These are phyloP conservation scores for Apogon hyalosoma DNA, from an alignment of 2,797 vertebrate species.

Conservation along the genomic window DNA sequence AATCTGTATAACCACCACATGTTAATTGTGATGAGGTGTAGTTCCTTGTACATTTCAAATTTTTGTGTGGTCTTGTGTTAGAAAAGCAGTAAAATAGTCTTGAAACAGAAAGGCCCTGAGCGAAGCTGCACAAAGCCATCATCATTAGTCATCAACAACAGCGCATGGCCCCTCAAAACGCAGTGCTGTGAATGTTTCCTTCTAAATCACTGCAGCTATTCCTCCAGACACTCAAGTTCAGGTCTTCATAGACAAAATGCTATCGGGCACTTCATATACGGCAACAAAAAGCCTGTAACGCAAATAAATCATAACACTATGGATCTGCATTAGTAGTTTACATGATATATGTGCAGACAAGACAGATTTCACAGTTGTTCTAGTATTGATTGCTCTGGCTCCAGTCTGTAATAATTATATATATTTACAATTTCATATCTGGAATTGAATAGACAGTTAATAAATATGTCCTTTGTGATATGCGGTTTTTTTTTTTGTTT, in stretches of 20 bases:
- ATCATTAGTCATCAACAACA: constrained; percentile 61
- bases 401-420: constrained; percentile 17
- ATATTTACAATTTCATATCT: neutral
- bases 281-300: constrained; percentile 31
- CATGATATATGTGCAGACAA: constrained; percentile 6
- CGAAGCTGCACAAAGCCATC: constrained; percentile 43
- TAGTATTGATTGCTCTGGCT: constrained; percentile 29
- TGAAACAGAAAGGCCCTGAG: constrained; percentile 24
- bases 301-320: constrained; percentile 20
- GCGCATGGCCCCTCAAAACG: constrained; percentile 37
- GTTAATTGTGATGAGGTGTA: constrained; percentile 23
- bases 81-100: constrained; percentile 21
- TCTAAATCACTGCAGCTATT: constrained; percentile 54
- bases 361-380: constrained; percentile 7
- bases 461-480: neutral
- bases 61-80: neutral
- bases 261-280: constrained; percentile 35
- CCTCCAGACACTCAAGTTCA: constrained; percentile 19
- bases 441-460: constrained; percentile 11
- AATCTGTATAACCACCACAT: neutral
- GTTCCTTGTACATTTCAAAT: constrained; percentile 24
- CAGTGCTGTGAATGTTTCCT: constrained; percentile 41
- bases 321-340: constrained; percentile 18
- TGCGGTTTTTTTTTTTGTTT: neutral
- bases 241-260: constrained; percentile 28